Conservation (phyloP, 2,888 invertebrate genomes). For the Trichogramma dendrolimi region DNA sequence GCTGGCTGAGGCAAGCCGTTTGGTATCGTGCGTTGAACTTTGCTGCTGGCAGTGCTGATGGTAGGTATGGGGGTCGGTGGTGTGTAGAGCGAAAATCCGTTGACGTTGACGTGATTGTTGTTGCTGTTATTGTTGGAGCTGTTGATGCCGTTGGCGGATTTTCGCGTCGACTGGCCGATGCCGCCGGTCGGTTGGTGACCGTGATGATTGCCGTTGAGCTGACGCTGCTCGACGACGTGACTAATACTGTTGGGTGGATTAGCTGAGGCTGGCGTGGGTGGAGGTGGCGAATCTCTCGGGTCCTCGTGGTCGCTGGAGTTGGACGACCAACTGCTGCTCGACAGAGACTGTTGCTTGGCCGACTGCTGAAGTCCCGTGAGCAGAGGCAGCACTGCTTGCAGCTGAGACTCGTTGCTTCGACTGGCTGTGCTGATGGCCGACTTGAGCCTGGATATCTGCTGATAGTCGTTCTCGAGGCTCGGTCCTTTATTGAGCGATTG, state of each 20-base stretch:
- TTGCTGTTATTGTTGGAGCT: conserved; percentile 40
- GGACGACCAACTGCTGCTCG: conserved; percentile 14
- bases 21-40: conserved; percentile 47
- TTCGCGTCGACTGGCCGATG: conserved; percentile 7
- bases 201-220: conserved; percentile 37
- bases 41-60: conserved; percentile 43
- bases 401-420: conserved; percentile 35
- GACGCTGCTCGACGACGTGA: conserved; percentile 34
- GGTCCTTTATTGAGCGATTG: conserved; percentile 22
- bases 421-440: conserved; percentile 15
- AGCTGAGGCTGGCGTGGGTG: conserved; percentile 48
- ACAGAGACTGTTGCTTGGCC: neutral
- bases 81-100: conserved; percentile 58
- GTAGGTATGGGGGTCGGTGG: conserved; percentile 53
- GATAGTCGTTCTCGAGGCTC: conserved; percentile 24
- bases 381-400: conserved; percentile 43
- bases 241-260: conserved; percentile 38
- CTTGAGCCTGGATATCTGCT: conserved; percentile 22
- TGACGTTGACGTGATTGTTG: conserved; percentile 27
- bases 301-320: conserved; percentile 44
- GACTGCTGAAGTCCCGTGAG: conserved; percentile 41
- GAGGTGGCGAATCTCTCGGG: conserved; percentile 44
- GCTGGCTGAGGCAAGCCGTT: conserved; percentile 45
- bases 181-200: conserved; percentile 27
- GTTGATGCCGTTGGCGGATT: conserved; percentile 29